Percentiles rank a stretch among this genome's conserved stretches.
These are phyloP conservation scores for Rhynchotus rufescens DNA, from an alignment of 2,797 vertebrate genomes.

Conservation along the genomic window DNA sequence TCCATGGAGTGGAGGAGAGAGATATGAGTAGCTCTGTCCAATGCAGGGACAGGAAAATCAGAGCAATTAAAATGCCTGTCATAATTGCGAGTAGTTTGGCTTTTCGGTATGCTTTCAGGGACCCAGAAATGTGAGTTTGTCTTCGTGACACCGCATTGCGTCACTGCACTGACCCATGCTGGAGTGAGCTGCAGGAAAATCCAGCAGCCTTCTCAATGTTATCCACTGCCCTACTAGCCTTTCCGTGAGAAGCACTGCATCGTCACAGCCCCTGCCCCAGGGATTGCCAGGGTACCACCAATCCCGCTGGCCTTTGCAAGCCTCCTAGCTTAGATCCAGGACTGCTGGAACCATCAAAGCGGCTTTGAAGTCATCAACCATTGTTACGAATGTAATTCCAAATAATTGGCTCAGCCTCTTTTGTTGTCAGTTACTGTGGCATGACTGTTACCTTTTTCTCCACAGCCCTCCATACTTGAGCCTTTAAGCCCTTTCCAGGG, in stretches of 20 bases:
- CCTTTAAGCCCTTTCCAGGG: background rate
- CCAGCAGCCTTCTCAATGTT: background rate
- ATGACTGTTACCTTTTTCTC: background rate
- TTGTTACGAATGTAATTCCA: rapidly evolving
- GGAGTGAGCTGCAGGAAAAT: background rate
- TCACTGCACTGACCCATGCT: background rate
- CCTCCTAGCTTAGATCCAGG: too few relatives aligned
- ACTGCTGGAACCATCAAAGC: background rate
- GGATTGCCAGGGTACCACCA: background rate
- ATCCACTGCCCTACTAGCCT: background rate
- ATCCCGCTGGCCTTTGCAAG: background rate
- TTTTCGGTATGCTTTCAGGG: background rate
- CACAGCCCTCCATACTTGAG: rapidly evolving
- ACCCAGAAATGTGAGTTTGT: background rate
- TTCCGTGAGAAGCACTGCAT: background rate
- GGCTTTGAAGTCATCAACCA: background rate
- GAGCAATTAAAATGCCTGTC: background rate
- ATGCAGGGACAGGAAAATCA: background rate
- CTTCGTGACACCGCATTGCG: background rate
- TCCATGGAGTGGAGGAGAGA: background rate
- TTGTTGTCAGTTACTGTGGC: background rate
- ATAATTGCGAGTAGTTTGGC: background rate
- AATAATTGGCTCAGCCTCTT: background rate
- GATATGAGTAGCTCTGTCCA: background rate
- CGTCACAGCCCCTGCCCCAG: too few relatives aligned